phyloP scores from a whole-genome alignment of 2,113 vertebrate genomes.

The Heteronetta atricapilla region DNA sequence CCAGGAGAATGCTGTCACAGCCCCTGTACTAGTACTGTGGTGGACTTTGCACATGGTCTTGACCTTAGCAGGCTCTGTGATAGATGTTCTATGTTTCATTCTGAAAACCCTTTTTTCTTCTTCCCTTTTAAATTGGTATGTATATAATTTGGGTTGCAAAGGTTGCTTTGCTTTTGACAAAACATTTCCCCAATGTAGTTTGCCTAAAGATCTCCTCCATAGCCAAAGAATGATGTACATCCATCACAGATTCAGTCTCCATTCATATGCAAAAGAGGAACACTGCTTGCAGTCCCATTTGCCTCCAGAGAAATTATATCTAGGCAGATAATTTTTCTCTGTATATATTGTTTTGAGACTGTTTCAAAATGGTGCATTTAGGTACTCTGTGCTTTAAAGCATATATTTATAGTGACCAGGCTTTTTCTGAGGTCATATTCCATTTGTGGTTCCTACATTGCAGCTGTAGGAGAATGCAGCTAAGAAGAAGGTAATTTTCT shows the following conservation, averaged over 20 bases:
- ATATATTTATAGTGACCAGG: background rate
- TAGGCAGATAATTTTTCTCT: background rate
- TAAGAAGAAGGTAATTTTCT: background rate
- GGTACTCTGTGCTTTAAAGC: background rate
- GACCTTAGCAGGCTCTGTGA: background rate
- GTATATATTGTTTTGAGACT: background rate
- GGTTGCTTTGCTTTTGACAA: background rate
- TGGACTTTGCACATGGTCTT: background rate
- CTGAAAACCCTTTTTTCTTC: background rate
- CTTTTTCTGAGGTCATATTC: background rate
- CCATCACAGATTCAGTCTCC: background rate
- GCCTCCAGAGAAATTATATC: background rate
- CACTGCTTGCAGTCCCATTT: background rate
- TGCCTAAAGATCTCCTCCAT: background rate
- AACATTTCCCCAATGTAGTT: background rate
- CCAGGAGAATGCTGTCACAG: background rate
- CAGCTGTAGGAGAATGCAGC: background rate
- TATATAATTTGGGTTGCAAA: background rate
- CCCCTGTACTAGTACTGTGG: background rate
- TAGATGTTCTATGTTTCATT: background rate
- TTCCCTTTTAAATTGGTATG: background rate
- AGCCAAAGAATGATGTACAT: background rate
- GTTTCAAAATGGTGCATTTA: background rate
- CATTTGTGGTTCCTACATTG: background rate
- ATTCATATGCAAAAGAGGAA: background rate